Percentiles rank a stretch among this genome's conserved stretches.
Evolutionary conservation across 2,797 vertebrate species (phyloP).

Genomic region (Perodicticus potto): DNA sequence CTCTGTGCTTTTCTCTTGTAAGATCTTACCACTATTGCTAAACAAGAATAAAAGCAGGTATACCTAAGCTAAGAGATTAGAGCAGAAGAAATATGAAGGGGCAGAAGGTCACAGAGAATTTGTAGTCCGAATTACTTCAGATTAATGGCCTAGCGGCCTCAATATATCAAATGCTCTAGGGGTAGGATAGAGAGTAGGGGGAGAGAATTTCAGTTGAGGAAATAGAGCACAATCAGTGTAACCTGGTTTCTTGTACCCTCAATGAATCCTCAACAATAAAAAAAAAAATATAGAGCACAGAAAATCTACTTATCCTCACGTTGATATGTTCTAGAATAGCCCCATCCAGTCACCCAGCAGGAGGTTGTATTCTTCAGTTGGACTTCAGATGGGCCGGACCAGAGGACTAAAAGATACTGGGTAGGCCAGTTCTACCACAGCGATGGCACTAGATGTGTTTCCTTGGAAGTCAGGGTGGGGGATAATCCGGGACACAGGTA

Average conservation of each 20-base stretch:
- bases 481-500: background rate
- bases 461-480: background rate
- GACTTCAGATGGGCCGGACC: background rate
- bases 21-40: background rate
- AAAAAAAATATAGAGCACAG: background rate
- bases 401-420: background rate
- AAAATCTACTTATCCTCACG: background rate
- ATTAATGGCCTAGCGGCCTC: background rate
- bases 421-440: conserved; percentile 25
- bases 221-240: background rate
- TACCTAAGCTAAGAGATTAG: background rate
- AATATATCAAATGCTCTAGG: background rate
- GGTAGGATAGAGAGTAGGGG: background rate
- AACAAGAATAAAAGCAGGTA: conserved; percentile 8
- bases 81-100: background rate
- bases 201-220: background rate
- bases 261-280: no score
- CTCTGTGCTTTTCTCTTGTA: conserved; percentile 3
- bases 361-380: background rate
- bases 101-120: background rate
- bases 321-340: background rate
- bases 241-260: no score
- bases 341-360: conserved; percentile 45
- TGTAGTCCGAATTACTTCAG: background rate
- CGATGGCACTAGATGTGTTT: background rate